Evolutionary conservation across 2,797 vertebrate genomes (phyloP), one percentile per base, ranked within the genome.

Genomic region (Decapterus maruadsi): DNA sequence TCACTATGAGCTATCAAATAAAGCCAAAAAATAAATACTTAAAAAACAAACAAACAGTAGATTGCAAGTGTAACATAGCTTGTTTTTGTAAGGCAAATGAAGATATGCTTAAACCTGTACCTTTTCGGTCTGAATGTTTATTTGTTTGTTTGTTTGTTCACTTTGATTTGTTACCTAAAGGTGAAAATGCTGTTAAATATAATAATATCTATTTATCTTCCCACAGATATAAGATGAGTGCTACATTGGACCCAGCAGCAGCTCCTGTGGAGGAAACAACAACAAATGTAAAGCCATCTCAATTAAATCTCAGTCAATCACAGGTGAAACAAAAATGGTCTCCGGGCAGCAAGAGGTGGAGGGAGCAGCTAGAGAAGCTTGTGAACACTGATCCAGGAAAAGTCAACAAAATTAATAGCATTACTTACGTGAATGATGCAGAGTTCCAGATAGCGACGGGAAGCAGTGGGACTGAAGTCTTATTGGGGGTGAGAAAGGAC

Each of bases 381-480:
- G 13, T 0, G 7, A 64, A 8, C 5, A 22, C 19, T 12, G 76
- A 88, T 53, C 43, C 67, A 29, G 82, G 63, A 11, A n/a, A 65
- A 20, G 2, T 83, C 7, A 78, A 16, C 50, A 86, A 4, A 56
- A 36, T 92, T 11, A 0, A 29, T 0, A 93, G 53, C 55, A 69
- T 94, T 8, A 77, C 53, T 31, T 90, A 90, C 71, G 65, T 85
- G 4, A 46, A 83, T 5, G 2, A 69, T 16, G 4, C 0, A 22
- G 75, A 93, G 11, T 93, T 90, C 19, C 56, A 53, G 42, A 94
- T 95, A 2, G 92, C 93, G 0, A 83, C 76, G 1, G 92, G 94
- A 80, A 93, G 91, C 8, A 80, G 93, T 87, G 90, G 92, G 6
- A 93, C 92, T 11, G 81, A 88, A 34, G 91, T 94, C n/a, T 93